A percentile compares a stretch with the other conserved stretches of the same genome.
Conservation (phyloP, 2,888 invertebrate species). For the Globia sparganii region DNA sequence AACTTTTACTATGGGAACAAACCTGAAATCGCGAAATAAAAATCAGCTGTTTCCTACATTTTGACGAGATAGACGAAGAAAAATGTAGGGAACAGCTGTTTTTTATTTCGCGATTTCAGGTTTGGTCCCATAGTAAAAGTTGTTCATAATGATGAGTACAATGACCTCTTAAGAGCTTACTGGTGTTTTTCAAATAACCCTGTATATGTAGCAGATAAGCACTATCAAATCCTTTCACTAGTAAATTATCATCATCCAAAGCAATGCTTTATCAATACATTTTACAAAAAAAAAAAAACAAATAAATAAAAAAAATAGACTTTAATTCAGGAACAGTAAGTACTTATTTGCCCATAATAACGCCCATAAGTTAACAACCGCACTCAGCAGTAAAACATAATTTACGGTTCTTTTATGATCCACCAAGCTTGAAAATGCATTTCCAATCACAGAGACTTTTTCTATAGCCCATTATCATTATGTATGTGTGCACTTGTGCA, state of each 20-base stretch:
- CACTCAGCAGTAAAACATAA: background rate
- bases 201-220: background rate
- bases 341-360: background rate
- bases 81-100: too few relatives aligned
- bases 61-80: too few relatives aligned
- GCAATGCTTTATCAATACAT: background rate
- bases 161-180: too few relatives aligned
- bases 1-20: too few relatives aligned
- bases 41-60: too few relatives aligned
- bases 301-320: background rate
- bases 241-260: background rate
- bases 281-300: background rate
- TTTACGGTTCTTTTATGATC: background rate
- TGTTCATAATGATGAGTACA: too few relatives aligned
- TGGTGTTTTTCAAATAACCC: too few relatives aligned
- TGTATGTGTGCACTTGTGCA: too few relatives aligned
- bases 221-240: background rate
- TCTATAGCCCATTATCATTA: background rate
- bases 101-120: too few relatives aligned
- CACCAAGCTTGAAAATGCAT: background rate
- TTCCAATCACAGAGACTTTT: background rate
- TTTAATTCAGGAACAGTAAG: background rate
- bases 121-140: too few relatives aligned
- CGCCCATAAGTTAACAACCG: background rate
- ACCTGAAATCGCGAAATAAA: too few relatives aligned